Conservation (phyloP, 2,888 invertebrate genomes). For the Fragum whitleyi region DNA sequence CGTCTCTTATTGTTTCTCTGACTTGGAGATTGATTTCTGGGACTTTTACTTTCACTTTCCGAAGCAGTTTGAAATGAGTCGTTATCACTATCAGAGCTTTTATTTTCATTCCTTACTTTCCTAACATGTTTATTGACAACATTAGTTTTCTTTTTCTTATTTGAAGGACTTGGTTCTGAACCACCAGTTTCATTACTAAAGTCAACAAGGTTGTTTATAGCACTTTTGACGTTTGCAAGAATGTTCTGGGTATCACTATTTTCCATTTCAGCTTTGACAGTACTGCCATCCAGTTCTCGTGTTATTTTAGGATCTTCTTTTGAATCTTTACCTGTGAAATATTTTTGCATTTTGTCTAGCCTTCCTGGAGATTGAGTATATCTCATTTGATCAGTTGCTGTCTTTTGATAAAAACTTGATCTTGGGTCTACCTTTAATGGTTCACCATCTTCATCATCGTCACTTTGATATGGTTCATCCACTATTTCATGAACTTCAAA, state of each 20-base stretch:
- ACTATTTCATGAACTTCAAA: conserved; percentile 43
- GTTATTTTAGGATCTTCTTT: conserved; percentile 52
- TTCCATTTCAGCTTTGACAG: conserved; percentile 46
- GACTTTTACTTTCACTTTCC: conserved; percentile 41
- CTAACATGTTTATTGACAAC: conserved; percentile 41
- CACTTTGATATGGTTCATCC: conserved; percentile 36
- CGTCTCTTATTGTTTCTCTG: neutral
- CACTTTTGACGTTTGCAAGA: conserved; percentile 28
- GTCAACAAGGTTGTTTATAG: conserved; percentile 24
- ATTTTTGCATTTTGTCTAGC: conserved; percentile 58
- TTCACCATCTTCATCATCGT: conserved; percentile 42
- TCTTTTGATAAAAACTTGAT: conserved; percentile 21
- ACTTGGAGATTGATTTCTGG: conserved; percentile 12
- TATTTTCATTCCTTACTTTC: conserved; percentile 38
- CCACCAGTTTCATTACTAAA: conserved; percentile 18
- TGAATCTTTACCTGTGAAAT: conserved; percentile 49
- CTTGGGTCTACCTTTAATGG: conserved; percentile 5
- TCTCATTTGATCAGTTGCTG: conserved; percentile 37
- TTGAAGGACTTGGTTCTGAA: conserved; percentile 8
- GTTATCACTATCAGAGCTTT: conserved; percentile 57
- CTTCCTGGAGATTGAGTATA: conserved; percentile 41
- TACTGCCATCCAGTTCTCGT: conserved; percentile 45
- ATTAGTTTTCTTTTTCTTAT: conserved; percentile 15
- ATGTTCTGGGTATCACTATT: neutral
- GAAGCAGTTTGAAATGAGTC: conserved; percentile 50